Evolutionary conservation across 2,113 vertebrate species (phyloP), one percentile per base, ranked within the genome.

Genomic region (Mastomys natalensis): DNA sequence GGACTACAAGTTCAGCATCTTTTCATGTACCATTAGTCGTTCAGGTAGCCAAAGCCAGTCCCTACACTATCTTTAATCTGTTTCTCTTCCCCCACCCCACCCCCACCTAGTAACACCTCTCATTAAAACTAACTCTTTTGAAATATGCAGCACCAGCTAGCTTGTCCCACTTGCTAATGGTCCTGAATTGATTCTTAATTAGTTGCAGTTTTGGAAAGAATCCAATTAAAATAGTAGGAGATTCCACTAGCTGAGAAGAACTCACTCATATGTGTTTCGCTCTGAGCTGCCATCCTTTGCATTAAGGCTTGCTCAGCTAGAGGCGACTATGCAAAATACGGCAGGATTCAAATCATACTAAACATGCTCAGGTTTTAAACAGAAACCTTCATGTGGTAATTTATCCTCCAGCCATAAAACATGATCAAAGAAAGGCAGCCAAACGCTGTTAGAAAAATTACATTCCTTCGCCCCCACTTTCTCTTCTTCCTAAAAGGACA

Each of bases 101-200:
- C 70, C 70, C 60, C 97, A 96, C 98, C 98, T 97, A 98, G 98
- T 98, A 99, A 99, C 97, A 96, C 97, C 98, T 98, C 99, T 99
- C 99, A 99, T 99, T 99, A 99, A 99, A 98, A 99, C 95, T 93
- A 99, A 99, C 97, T 99, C 98, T 99, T 99, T 98, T 99, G 99
- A 99, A 99, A 99, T 99, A 99, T 99, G 99, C 99, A 99, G 98
- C 97, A 98, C 98, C 98, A 98, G 99, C 99, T 98, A 98, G 99
- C 99, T 99, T 98, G 99, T 99, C 98, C 98, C 97, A 98, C 98
- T 99, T 98, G 98, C 99, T 99, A 99, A 99, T 99, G 99, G 99
- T 99, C 98, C 98, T 98, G 98, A 99, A 99, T 99, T 99, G 99
- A 99, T 99, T 99, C 99, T 99, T 99, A 99, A 99, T 99, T 99